Evolutionary conservation across 1,140 invertebrate genomes (phyloP).

Genomic region (Pseudoatta argentina): DNA sequence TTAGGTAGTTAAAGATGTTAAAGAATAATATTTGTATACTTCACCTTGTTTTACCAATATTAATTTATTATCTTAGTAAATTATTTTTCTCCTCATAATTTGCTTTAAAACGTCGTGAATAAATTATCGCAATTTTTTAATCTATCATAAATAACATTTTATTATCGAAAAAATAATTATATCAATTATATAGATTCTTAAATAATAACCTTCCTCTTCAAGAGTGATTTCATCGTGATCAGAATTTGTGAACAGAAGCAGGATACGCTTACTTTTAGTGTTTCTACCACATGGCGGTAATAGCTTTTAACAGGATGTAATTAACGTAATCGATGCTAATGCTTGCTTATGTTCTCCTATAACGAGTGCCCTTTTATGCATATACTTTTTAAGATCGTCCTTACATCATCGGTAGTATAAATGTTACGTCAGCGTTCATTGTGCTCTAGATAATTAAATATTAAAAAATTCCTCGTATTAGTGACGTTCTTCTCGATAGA

Average conservation of each 20-base stretch:
- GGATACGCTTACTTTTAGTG: conserved; percentile 17
- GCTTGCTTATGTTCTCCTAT: conserved; percentile 16
- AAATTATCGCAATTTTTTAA: not conserved
- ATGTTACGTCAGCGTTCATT: conserved; percentile 47
- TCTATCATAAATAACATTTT: not conserved
- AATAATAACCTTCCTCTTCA: not conserved
- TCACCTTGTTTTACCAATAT: not conserved
- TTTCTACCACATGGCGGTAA: not conserved
- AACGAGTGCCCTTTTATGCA: not conserved
- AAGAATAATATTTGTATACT: not conserved
- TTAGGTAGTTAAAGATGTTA: not conserved
- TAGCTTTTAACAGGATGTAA: conserved; percentile 33
- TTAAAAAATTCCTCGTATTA: conserved; percentile 62
- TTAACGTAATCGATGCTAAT: conserved; percentile 32
- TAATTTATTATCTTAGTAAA: not conserved
- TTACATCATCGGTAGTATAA: conserved; percentile 41
- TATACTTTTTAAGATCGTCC: conserved; percentile 23
- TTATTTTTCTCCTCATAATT: not conserved
- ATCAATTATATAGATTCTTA: not conserved
- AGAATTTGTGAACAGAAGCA: conserved; percentile 25
- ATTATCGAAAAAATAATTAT: conserved; percentile 1
- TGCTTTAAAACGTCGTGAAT: not conserved
- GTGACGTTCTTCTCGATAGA: conserved; percentile 1
- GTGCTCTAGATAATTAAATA: conserved; percentile 53
- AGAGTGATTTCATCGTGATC: conserved; percentile 8